Percentiles rank a stretch among this genome's conserved stretches.
phyloP scores from a whole-genome alignment of 2,797 vertebrate species.

The Etheostoma nigrum region DNA sequence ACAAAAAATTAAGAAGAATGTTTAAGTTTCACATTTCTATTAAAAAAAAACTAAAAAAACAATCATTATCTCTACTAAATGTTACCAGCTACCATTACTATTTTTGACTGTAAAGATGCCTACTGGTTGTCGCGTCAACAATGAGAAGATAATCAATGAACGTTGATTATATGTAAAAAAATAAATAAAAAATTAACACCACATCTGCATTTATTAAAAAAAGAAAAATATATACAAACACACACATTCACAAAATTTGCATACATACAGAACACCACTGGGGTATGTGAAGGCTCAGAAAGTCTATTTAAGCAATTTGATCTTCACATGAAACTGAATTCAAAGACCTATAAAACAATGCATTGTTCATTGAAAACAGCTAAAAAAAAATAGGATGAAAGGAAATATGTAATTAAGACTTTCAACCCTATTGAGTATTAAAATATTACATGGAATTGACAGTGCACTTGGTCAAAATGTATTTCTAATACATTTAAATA shows the following conservation, averaged over 20 bases:
- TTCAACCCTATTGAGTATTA: neutral
- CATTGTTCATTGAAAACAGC: neutral
- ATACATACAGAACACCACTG: constrained; percentile 3
- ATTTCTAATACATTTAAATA: neutral
- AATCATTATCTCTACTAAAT: neutral
- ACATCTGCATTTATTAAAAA: constrained; percentile 42
- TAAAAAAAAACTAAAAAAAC: neutral
- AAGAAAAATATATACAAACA: constrained; percentile 17
- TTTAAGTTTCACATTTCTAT: too few species aligned
- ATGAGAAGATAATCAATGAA: neutral
- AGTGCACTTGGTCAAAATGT: neutral
- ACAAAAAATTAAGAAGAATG: neutral
- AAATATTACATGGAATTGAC: neutral
- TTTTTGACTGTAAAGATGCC: neutral
- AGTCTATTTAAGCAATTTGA: neutral
- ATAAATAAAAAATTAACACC: neutral
- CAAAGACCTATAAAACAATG: neutral
- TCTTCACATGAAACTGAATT: neutral
- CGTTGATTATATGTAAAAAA: too few species aligned
- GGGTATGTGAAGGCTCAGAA: neutral
- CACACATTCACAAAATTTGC: neutral
- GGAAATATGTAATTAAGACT: neutral
- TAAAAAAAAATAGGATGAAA: neutral
- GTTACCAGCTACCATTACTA: neutral
- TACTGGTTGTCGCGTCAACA: neutral